Evolutionary conservation across 2,113 vertebrate genomes (phyloP), one percentile per base, ranked within the genome.

Genomic region (Rhabdornis inornatus): DNA sequence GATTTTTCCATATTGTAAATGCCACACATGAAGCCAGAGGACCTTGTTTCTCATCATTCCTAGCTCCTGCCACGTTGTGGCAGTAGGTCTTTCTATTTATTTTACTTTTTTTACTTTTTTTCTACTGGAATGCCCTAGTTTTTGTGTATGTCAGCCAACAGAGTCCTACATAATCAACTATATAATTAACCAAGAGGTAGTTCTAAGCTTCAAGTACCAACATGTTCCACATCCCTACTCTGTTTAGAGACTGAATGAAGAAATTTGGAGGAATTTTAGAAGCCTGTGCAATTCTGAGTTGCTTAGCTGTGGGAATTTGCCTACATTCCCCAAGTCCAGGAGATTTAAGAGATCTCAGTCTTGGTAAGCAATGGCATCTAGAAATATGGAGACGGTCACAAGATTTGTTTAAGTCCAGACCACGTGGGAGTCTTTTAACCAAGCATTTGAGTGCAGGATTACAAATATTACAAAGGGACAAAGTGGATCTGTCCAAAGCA

Each of bases 1-100:
- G 92, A 89, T 57, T 96, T 84, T 95, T 94, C 80, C 83, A 94
- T 90, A 92, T 93, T 89, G 76, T 66, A 88, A 94, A 97, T 96
- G 95, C 96, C 98, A 95, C 97, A 94, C 96, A 94, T 94, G 95
- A 83, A 97, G 94, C 60, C 45, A 89, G 76, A 87, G 52, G 93
- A 86, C 90, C 89, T 93, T 75, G 82, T 83, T 95, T 95, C 96
- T 96, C 91, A 95, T 95, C 77, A 47, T 72, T 83, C 31, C 78
- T 95, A 76, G 76, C 72, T 84, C n/a, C 89, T 96, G 95, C 95
- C 95, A 86, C 15, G 1, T 88, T 94, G 84, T 90, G 87, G 82
- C 65, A 96, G 68, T 91, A 89, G 50, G 88, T 82, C 60, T 96
- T 95, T 79, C 27, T 81, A 69, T 80, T 94, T 84, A 87, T 92